Conservation (phyloP, 2,797 vertebrate genomes). For the Schizopygopsis malacanthus region DNA sequence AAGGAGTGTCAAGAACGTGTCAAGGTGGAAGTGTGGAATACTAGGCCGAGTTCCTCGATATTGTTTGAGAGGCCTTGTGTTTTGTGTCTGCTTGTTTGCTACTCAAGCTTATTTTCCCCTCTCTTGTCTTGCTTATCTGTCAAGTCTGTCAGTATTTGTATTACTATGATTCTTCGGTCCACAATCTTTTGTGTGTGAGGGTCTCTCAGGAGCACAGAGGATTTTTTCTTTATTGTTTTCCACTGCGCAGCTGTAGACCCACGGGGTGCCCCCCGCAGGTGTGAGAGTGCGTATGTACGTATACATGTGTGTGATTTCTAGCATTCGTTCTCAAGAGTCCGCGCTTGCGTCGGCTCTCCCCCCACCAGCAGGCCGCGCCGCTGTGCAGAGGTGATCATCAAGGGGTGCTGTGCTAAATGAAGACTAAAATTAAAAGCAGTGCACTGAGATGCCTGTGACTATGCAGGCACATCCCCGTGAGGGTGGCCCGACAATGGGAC, state of each 20-base stretch:
- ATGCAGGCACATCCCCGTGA: conserved; percentile 23
- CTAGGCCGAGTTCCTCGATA: conserved; percentile 43
- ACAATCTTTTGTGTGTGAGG: conserved; percentile 32
- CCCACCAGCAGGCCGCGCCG: conserved; percentile 59
- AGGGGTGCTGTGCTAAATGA: conserved; percentile 53
- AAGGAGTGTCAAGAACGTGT: conserved; percentile 60
- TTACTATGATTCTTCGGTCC: conserved; percentile 42
- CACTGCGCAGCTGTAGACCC: conserved; percentile 74
- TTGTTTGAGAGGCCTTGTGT: conserved; percentile 44
- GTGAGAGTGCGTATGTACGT: conserved; percentile 52
- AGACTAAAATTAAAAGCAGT: conserved; percentile 63
- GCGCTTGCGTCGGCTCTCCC: neutral
- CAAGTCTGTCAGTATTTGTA: conserved; percentile 42
- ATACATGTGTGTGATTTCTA: conserved; percentile 7
- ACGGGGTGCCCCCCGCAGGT: conserved; percentile 66
- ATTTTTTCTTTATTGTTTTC: conserved; percentile 74
- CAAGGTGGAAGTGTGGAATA: conserved; percentile 51
- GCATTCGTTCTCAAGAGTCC: conserved; percentile 17
- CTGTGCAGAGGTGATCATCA: conserved; percentile 50
- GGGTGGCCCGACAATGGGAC: conserved; percentile 43
- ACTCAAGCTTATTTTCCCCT: conserved; percentile 43
- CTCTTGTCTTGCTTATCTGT: conserved; percentile 30
- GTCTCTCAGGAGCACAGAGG: conserved; percentile 63
- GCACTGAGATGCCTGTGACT: conserved; percentile 47
- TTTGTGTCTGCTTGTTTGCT: conserved; percentile 59